Evolutionary conservation across 2,113 vertebrate species (phyloP), one percentile per base, ranked within the genome.

Genomic region (Ammodytes marinus): DNA sequence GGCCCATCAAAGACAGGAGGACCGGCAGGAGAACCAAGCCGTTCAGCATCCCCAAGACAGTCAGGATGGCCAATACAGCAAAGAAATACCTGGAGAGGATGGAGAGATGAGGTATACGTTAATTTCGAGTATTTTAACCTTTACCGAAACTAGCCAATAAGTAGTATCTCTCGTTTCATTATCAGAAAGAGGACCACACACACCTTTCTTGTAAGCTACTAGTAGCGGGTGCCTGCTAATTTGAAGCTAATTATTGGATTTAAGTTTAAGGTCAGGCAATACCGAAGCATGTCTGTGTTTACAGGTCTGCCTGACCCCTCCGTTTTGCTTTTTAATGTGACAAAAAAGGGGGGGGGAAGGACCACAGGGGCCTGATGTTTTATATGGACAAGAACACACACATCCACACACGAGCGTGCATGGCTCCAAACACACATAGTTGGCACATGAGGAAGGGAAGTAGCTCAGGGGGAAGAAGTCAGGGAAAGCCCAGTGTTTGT

Each of bases 11-110:
- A 0, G 98, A 99, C 46, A 99, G 96, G 69, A 99, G 93, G 69
- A 99, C 98, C 0, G 98, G 98, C 69, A 99, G 96, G 74, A 99
- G 95, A 53, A 99, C 97, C 39, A 99, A 93, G 19, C 98, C 98
- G 0, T 99, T 99, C 69, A 99, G 96, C 82, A 99, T 95, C 15
- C 98, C 98, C 94, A 99, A 67, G 73, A 98, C 87, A 0, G 98
- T 99, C 90, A 99, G 95, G 78, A 98, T 96, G 17, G 97, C 97
- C 82, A 99, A 93, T 75, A 99, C 98, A 0, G 97, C 94, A 40
- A 99, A 99, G 92, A 99, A 99, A 89, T 99, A 99, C 93, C 98
- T 99, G 91, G 3, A 64, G 3, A 64, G 9, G 52, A 78, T 8
- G 47, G 2, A 83, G 8, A 64, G 19, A 69, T 1, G 70, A 11